Conservation (phyloP, 2,113 vertebrate genomes). For the Hiodon alosoides region DNA sequence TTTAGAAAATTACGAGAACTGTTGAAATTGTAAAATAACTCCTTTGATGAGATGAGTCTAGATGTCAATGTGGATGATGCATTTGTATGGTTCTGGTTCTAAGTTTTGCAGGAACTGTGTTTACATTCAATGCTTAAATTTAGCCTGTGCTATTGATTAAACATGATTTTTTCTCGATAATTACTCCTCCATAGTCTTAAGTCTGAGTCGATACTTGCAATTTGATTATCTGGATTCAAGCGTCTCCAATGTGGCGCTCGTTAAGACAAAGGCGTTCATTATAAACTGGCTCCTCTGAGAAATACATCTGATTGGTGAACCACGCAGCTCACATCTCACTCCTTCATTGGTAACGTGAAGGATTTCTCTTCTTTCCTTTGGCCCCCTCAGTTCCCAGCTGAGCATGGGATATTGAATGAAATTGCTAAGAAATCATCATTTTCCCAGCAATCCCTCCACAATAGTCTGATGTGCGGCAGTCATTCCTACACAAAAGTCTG, state of each 20-base stretch:
- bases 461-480: background rate
- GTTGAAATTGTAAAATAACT: too few species aligned
- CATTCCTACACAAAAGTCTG: background rate
- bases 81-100: too few species aligned
- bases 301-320: background rate
- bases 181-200: background rate
- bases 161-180: conserved; percentile 7
- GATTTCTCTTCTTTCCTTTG: background rate
- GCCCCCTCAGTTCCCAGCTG: background rate
- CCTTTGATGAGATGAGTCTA: too few species aligned
- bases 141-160: conserved; percentile 1
- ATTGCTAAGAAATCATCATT: background rate
- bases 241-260: background rate
- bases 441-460: too few species aligned
- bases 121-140: background rate
- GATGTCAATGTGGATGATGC: too few species aligned
- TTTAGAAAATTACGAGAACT: too few species aligned
- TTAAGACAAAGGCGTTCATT: background rate
- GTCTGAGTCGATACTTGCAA: conserved; percentile 7
- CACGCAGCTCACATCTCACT: background rate
- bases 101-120: too few species aligned
- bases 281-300: background rate
- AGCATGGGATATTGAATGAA: conserved; percentile 2
- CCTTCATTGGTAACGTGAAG: background rate
- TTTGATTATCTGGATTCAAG: conserved; percentile 10